These are phyloP conservation scores for Coptotermes formosanus DNA, from an alignment of 1,140 invertebrate species.

Conservation along the genomic window DNA sequence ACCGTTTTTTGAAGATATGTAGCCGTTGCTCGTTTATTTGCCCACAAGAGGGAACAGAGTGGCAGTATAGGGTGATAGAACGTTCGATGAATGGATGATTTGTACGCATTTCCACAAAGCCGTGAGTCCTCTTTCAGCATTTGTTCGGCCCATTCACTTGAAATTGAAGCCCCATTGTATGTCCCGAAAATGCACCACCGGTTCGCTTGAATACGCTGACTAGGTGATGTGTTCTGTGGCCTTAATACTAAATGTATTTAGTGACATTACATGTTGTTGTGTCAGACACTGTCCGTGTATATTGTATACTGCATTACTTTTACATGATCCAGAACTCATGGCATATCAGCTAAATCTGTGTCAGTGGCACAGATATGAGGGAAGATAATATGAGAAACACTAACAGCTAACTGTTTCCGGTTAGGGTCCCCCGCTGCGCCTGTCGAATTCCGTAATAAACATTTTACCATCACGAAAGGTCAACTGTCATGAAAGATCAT, in stretches of 20 bases:
- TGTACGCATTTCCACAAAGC: not conserved
- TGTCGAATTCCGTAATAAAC: no score
- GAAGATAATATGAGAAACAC: no score
- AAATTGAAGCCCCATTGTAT: constrained; percentile 1
- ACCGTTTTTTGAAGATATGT: not conserved
- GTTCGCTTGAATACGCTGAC: not conserved
- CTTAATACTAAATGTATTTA: not conserved
- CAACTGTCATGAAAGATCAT: no score
- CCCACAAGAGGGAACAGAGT: not conserved
- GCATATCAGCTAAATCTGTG: no score
- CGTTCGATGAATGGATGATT: not conserved
- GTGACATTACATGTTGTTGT: not conserved
- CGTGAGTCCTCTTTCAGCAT: not conserved
- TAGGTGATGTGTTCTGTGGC: not conserved
- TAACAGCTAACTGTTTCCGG: no score
- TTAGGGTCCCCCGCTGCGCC: no score
- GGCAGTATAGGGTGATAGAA: not conserved
- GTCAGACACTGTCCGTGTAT: not conserved
- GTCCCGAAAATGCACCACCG: not conserved
- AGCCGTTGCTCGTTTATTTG: not conserved
- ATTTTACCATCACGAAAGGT: no score
- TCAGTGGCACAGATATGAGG: no score
- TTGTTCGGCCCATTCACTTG: not conserved
- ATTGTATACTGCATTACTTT: not conserved
- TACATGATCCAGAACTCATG: no score